Percentiles rank a stretch among this genome's conserved stretches.
phyloP scores from a whole-genome alignment of 2,888 invertebrate species.

The Drosophila greeni region DNA sequence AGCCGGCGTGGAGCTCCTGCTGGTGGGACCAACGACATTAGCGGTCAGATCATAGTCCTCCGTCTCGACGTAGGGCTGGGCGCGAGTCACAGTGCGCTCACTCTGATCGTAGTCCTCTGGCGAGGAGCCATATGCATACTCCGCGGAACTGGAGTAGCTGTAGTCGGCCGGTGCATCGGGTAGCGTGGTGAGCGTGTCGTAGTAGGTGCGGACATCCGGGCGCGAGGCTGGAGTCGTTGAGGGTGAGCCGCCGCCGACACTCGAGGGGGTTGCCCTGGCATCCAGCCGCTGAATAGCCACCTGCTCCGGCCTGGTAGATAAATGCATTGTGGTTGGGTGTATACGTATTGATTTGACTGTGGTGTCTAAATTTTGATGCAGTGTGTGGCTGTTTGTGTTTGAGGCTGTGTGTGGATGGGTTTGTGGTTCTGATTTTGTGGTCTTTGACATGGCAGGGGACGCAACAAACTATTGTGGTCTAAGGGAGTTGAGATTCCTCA shows the following conservation, averaged over 20 bases:
- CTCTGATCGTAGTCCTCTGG: slow-evolving; percentile 58
- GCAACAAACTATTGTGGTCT: slow-evolving; percentile 23
- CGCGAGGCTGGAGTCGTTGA: slow-evolving; percentile 54
- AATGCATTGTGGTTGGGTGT: slow-evolving; percentile 48
- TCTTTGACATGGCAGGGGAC: slow-evolving; percentile 7
- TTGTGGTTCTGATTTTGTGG: slow-evolving; percentile 6
- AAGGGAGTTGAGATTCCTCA: slow-evolving; percentile 2
- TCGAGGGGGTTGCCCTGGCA: slow-evolving; percentile 44
- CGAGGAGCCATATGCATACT: slow-evolving; percentile 46
- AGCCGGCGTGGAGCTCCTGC: slow-evolving; percentile 57
- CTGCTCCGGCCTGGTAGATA: slow-evolving; percentile 63
- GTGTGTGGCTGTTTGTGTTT: slow-evolving; percentile 11
- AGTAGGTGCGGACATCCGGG: slow-evolving; percentile 63
- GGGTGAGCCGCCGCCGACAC: slow-evolving; percentile 2
- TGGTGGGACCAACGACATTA: slow-evolving; percentile 56
- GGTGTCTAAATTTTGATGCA: slow-evolving; percentile 46
- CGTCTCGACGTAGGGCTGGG: slow-evolving; percentile 44
- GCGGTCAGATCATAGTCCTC: slow-evolving; percentile 69
- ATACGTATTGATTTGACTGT: slow-evolving; percentile 25
- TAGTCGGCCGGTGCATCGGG: slow-evolving; percentile 46
- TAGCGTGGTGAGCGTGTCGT: slow-evolving; percentile 59
- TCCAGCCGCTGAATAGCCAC: slow-evolving; percentile 66
- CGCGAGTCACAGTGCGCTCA: slow-evolving; percentile 35
- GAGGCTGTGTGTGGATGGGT: slow-evolving; percentile 3
- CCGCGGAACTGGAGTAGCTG: slow-evolving; percentile 61